Conservation (phyloP, 92 coral and sea anemone species). For the Parazoanthus atlanticus region DNA sequence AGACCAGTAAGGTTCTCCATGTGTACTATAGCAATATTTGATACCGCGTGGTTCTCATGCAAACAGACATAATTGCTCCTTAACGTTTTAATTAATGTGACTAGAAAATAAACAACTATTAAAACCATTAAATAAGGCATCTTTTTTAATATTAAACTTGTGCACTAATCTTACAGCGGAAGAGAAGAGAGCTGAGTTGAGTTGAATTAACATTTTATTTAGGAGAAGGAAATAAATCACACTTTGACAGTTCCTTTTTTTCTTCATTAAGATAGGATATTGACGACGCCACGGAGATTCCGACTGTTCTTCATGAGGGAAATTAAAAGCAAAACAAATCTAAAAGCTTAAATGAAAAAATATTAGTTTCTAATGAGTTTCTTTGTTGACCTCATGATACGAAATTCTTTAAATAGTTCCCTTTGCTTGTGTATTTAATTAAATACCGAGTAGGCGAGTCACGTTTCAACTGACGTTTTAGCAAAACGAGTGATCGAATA, state of each 20-base stretch:
- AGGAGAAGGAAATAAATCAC: not conserved
- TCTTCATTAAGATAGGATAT: not conserved
- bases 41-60: not conserved
- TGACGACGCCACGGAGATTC: not conserved
- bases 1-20: too few species aligned
- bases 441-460: not conserved
- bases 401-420: slow-evolving; percentile 2
- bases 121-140: not conserved
- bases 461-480: too few species aligned
- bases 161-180: not conserved
- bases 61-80: slow-evolving; percentile 6
- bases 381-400: not conserved
- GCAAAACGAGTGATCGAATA: not conserved
- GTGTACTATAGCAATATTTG: not conserved
- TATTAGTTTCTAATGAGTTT: not conserved
- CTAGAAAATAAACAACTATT: not conserved
- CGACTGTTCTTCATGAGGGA: not conserved
- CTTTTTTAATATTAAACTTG: not conserved
- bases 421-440: not conserved
- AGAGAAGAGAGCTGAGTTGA: not conserved
- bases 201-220: not conserved
- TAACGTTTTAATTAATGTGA: not conserved
- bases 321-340: slow-evolving; percentile 15
- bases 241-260: not conserved
- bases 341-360: not conserved